Evolutionary conservation across 2,797 vertebrate genomes (phyloP).

Genomic region (Telmatherina bonti): DNA sequence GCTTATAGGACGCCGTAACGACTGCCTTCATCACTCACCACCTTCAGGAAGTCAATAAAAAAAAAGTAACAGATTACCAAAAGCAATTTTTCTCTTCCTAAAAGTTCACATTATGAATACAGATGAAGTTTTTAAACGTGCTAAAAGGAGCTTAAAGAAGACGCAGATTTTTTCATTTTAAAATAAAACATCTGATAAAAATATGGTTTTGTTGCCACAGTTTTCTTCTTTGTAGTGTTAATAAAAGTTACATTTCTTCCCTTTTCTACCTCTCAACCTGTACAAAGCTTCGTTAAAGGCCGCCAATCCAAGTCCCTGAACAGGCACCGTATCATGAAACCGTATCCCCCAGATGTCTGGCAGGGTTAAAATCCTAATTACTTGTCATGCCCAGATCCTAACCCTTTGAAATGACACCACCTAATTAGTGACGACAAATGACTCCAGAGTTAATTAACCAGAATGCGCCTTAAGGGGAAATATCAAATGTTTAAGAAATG

Average conservation of each 20-base stretch:
- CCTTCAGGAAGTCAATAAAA: conserved; percentile 43
- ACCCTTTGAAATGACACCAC: conserved; percentile 80
- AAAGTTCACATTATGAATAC: conserved; percentile 47
- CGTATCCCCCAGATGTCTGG: conserved; percentile 63
- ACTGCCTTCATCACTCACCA: conserved; percentile 39
- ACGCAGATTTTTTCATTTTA: too few species aligned
- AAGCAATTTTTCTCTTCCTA: not conserved
- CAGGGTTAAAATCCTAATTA: conserved; percentile 83
- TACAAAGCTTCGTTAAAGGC: conserved; percentile 23
- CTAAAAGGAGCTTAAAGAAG: too few species aligned
- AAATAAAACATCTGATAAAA: too few species aligned
- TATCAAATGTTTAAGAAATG: conserved; percentile 83
- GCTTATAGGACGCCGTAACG: conserved; percentile 46
- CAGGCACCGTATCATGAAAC: conserved; percentile 45
- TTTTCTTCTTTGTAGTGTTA: not conserved
- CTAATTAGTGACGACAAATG: conserved; percentile 83
- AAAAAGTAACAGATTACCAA: conserved; percentile 44
- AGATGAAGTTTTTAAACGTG: conserved; percentile 23
- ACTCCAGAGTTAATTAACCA: conserved; percentile 81
- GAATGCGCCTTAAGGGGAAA: conserved; percentile 78
- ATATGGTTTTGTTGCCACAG: too few species aligned
- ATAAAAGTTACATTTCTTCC: not conserved
- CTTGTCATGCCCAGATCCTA: conserved; percentile 70
- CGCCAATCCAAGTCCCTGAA: conserved; percentile 19
- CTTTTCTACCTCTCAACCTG: not conserved